A percentile compares a stretch with the other conserved stretches of the same genome.
phyloP scores from a whole-genome alignment of 2,113 vertebrate species.

The Chionodraco myersi region DNA sequence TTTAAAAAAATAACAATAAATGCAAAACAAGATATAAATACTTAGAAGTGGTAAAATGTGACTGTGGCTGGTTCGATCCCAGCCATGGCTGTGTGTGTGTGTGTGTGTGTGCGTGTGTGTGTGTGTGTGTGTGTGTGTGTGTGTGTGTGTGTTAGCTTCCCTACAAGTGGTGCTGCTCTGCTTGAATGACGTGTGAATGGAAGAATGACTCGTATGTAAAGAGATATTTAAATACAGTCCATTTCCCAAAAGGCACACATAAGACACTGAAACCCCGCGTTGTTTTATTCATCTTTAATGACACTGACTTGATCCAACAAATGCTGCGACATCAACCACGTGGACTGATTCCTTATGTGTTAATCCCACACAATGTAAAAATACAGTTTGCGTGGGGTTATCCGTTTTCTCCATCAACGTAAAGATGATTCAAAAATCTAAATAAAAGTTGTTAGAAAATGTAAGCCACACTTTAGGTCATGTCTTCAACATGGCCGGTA shows the following conservation, averaged over 20 bases:
- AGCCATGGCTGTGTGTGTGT: no score
- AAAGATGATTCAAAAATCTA: constrained; percentile 18
- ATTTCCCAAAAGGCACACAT: background rate
- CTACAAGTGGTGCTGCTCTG: no score
- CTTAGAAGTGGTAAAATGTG: no score
- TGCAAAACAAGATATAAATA: no score
- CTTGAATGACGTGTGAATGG: no score
- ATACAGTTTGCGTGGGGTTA: constrained; percentile 17
- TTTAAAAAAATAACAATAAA: no score
- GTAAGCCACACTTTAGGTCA: constrained; percentile 37
- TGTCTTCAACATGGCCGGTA: constrained; percentile 42
- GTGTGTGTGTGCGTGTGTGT: no score
- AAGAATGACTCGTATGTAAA: no score
- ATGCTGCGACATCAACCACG: constrained; percentile 24
- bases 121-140: no score
- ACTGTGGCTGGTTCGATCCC: no score
- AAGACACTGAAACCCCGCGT: background rate
- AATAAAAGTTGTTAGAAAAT: constrained; percentile 57
- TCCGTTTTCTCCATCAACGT: constrained; percentile 20
- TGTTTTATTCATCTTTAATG: constrained; percentile 67
- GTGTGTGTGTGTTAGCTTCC: no score
- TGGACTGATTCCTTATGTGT: constrained; percentile 11
- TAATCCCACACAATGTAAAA: constrained; percentile 39
- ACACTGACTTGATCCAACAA: constrained; percentile 42
- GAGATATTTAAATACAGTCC: no score